Conservation (phyloP, 2,888 invertebrate species). For the Ophion costatus region DNA sequence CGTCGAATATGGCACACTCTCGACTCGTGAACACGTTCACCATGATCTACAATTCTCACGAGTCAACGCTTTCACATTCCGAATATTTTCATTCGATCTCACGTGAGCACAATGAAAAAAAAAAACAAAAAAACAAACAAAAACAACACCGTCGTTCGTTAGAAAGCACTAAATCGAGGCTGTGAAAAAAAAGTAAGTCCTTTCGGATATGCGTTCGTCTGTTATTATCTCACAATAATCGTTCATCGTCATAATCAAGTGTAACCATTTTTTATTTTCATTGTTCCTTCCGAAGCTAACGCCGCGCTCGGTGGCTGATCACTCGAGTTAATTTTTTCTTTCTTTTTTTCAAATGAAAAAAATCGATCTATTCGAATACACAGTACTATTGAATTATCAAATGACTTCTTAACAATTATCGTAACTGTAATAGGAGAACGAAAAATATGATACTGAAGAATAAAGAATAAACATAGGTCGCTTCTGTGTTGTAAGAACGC, state of each 20-base stretch:
- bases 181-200: constrained; percentile 58
- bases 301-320: constrained; percentile 56
- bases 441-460: constrained; percentile 61
- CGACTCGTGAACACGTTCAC: not conserved
- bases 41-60: constrained; percentile 1
- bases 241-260: constrained; percentile 41
- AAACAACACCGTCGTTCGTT: constrained; percentile 49
- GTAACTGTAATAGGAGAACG: constrained; percentile 66
- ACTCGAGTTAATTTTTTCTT: constrained; percentile 47
- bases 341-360: constrained; percentile 2
- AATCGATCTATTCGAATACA: constrained; percentile 51
- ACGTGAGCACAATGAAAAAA: constrained; percentile 35
- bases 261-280: constrained; percentile 29
- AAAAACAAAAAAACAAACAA: not conserved
- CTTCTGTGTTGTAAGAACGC: constrained; percentile 68
- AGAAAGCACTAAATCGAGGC: constrained; percentile 63
- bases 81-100: constrained; percentile 52
- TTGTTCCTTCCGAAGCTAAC: constrained; percentile 29
- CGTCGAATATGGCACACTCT: not conserved
- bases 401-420: constrained; percentile 62
- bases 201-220: constrained; percentile 41
- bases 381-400: constrained; percentile 61
- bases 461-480: constrained; percentile 64
- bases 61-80: constrained; percentile 53
- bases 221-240: constrained; percentile 25